Percentiles rank a stretch among this genome's conserved stretches.
Evolutionary conservation across 2,888 invertebrate genomes (phyloP).

Genomic region (Hybos culiciformis): DNA sequence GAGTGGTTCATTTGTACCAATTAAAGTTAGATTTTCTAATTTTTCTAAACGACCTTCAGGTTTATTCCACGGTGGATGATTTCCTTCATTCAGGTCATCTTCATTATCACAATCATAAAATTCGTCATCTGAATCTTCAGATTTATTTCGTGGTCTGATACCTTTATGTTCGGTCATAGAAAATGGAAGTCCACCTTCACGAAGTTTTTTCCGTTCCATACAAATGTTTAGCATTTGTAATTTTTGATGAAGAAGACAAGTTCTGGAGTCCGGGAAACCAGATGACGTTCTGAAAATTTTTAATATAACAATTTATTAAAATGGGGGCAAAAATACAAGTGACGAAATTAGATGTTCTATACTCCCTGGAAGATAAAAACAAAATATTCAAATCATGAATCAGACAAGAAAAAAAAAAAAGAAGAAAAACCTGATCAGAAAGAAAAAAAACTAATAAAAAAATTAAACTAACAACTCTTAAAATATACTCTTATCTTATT

Average conservation of each 20-base stretch:
- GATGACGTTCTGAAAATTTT: constrained; percentile 48
- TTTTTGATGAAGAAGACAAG: constrained; percentile 88
- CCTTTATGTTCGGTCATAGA: constrained; percentile 10
- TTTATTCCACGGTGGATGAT: constrained; percentile 24
- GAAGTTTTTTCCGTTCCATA: constrained; percentile 47
- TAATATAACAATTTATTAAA: no score
- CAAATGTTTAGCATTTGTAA: constrained; percentile 77
- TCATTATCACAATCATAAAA: constrained; percentile 68
- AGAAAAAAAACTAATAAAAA: no score
- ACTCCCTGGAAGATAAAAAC: no score
- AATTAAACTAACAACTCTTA: no score
- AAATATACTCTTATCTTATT: no score
- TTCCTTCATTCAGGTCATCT: constrained; percentile 37
- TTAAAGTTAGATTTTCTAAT: constrained; percentile 50
- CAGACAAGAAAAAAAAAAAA: no score
- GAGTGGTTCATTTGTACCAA: constrained; percentile 51
- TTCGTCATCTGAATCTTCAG: constrained; percentile 45
- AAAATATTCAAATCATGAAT: no score
- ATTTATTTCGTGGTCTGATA: constrained; percentile 23
- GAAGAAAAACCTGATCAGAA: no score
- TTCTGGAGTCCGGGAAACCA: constrained; percentile 75
- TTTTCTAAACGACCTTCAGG: constrained; percentile 58
- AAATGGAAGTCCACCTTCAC: constrained; percentile 36
- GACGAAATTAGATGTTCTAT: no score
- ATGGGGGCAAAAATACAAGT: no score